phyloP scores from a whole-genome alignment of 2,113 vertebrate species.

The Myotis davidii region DNA sequence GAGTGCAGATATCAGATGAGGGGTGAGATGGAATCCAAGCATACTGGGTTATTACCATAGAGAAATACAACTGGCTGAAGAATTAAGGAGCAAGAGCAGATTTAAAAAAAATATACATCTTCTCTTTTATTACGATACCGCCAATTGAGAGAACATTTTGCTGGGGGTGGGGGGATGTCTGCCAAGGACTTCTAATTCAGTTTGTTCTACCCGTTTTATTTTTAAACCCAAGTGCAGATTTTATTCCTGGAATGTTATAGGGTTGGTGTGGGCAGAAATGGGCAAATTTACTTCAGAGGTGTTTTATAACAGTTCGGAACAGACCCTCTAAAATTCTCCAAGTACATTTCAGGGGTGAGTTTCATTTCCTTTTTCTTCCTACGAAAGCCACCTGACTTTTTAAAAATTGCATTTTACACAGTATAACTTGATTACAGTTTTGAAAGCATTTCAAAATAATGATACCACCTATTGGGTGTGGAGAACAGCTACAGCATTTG shows the following conservation, averaged over 20 bases:
- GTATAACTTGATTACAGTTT: neutral
- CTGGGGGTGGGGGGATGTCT: conserved; percentile 53
- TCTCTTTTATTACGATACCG: conserved; percentile 61
- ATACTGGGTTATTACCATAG: conserved; percentile 25
- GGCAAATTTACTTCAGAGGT: conserved; percentile 70
- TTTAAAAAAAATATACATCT: conserved; percentile 65
- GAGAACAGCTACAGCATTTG: no score
- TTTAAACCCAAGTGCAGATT: conserved; percentile 70
- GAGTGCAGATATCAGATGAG: neutral
- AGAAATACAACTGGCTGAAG: conserved; percentile 53
- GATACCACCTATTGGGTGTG: neutral
- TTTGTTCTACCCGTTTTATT: conserved; percentile 77
- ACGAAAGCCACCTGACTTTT: neutral
- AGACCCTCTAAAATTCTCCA: conserved; percentile 57
- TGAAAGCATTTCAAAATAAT: neutral
- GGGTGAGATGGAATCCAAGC: neutral
- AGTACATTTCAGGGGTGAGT: conserved; percentile 31
- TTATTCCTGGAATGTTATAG: conserved; percentile 80
- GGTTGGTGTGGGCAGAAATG: conserved; percentile 70
- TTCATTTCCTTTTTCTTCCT: conserved; percentile 38
- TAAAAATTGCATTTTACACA: neutral
- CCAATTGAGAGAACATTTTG: conserved; percentile 71
- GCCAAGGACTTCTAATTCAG: conserved; percentile 76
- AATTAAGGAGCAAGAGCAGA: neutral
- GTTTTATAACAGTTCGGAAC: conserved; percentile 70